These are phyloP conservation scores for Circaetus gallicus DNA, from an alignment of 2,113 vertebrate genomes.

Conservation along the genomic window DNA sequence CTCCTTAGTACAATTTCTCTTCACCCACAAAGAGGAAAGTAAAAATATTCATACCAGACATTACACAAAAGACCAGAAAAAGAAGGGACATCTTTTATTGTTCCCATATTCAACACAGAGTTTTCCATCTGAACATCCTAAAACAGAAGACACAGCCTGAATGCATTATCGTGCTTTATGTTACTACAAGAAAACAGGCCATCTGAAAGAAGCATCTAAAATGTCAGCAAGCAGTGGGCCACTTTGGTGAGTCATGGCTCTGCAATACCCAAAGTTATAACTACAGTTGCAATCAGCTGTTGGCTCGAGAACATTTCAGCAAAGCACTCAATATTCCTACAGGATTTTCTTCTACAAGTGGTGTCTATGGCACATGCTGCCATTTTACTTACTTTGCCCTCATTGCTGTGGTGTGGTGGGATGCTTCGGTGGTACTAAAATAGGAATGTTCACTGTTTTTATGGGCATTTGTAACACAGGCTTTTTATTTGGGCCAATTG, in stretches of 20 bases:
- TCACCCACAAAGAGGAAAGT: neutral
- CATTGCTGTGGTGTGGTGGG: neutral
- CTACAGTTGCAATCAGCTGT: neutral
- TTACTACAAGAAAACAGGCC: neutral
- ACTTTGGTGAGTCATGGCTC: neutral
- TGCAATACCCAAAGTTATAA: neutral
- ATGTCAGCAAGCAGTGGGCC: neutral
- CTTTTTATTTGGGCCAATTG: neutral
- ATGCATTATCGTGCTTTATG: fast-evolving
- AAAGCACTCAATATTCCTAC: neutral
- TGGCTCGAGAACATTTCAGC: neutral
- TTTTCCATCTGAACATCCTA: neutral
- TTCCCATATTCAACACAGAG: neutral
- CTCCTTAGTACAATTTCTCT: neutral
- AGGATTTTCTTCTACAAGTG: neutral
- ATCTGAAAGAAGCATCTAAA: neutral
- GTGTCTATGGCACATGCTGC: neutral
- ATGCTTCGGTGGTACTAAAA: neutral
- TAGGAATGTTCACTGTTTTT: neutral
- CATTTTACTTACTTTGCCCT: neutral
- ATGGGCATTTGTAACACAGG: neutral
- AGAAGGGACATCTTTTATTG: neutral
- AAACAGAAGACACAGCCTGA: neutral
- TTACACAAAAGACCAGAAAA: neutral
- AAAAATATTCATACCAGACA: neutral